phyloP scores from a whole-genome alignment of 2,113 vertebrate species.

The Thryonomys swinderianus region DNA sequence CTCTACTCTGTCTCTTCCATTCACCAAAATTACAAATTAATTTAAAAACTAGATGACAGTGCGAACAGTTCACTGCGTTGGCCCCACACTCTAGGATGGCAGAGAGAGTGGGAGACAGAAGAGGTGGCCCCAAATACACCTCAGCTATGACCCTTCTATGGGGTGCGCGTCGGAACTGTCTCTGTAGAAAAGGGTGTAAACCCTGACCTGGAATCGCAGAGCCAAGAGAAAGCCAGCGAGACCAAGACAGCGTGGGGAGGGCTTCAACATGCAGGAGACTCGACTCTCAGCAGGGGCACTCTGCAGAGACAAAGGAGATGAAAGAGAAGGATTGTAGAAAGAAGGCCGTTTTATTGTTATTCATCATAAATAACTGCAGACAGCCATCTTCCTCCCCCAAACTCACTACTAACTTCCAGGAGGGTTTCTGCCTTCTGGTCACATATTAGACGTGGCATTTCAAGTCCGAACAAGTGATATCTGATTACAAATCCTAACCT shows the following conservation, averaged over 20 bases:
- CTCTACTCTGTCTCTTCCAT: background rate
- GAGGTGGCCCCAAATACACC: background rate
- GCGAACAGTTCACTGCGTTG: background rate
- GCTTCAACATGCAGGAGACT: fast-evolving
- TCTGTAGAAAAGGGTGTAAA: background rate
- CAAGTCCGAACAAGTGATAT: background rate
- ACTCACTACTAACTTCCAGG: background rate
- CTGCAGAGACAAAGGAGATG: background rate
- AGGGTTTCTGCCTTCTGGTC: background rate
- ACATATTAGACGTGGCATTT: background rate
- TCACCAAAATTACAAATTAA: background rate
- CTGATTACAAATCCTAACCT: slow-evolving; percentile 16
- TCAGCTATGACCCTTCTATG: background rate
- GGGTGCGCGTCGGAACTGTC: background rate
- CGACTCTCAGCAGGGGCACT: background rate
- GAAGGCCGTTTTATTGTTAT: background rate
- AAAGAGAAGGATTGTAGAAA: background rate
- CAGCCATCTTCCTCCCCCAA: background rate
- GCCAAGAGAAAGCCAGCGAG: background rate
- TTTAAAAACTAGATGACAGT: background rate
- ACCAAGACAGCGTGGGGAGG: background rate
- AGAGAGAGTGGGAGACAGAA: background rate
- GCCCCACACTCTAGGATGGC: background rate
- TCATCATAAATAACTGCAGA: background rate
- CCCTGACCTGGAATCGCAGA: background rate